A percentile compares a stretch with the other conserved stretches of the same genome.
Conservation (phyloP, 1,140 invertebrate species). For the Anastrepha obliqua region DNA sequence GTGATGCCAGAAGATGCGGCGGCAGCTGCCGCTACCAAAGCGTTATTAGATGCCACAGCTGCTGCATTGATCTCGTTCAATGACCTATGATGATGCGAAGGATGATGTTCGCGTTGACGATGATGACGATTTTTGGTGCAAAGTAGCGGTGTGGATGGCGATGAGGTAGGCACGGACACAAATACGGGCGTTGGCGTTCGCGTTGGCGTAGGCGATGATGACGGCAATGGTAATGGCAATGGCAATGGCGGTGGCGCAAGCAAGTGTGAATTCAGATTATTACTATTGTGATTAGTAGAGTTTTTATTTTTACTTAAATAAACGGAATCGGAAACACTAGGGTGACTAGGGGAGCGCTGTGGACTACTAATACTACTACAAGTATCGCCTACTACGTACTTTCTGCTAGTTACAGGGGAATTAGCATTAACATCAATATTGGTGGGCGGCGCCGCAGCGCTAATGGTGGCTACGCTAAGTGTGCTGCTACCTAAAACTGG, state of each 20-base stretch:
- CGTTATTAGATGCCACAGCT: constrained; percentile 26
- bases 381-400: constrained; percentile 43
- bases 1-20: constrained; percentile 2
- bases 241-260: constrained; percentile 48
- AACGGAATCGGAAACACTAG: constrained; percentile 43
- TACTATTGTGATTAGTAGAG: constrained; percentile 71
- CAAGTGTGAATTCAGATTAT: constrained; percentile 61
- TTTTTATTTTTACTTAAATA: constrained; percentile 67
- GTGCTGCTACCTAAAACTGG: constrained; percentile 17
- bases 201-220: constrained; percentile 7
- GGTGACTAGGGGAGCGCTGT: constrained; percentile 19
- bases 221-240: constrained; percentile 33
- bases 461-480: constrained; percentile 12
- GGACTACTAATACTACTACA: constrained; percentile 33
- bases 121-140: constrained; percentile 55
- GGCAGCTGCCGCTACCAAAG: constrained; percentile 8
- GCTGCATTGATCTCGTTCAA: constrained; percentile 53
- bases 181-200: constrained; percentile 2
- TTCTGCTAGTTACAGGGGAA: constrained; percentile 39
- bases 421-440: neutral
- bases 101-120: constrained; percentile 1
- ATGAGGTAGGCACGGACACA: constrained; percentile 4
- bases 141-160: constrained; percentile 37
- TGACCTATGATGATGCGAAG: constrained; percentile 53
- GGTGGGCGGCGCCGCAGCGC: neutral